A percentile compares a stretch with the other conserved stretches of the same genome.
Evolutionary conservation across 2,888 invertebrate species (phyloP).

Genomic region (Panorpa germanica): DNA sequence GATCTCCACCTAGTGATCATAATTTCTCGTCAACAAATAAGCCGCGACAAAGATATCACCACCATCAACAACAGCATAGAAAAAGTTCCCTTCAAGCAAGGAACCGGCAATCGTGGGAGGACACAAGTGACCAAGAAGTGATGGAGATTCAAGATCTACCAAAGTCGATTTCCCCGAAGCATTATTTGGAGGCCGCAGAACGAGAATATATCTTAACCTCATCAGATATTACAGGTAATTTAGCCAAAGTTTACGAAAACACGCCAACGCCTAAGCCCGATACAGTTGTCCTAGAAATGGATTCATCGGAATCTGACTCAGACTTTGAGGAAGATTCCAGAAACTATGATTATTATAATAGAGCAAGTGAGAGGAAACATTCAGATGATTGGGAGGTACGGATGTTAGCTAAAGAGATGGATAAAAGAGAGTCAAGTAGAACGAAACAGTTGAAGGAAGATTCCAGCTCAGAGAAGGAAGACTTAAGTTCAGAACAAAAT

Average conservation of each 20-base stretch:
- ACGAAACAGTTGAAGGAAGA: no score
- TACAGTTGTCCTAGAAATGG: conserved; percentile 22
- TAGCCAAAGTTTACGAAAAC: conserved; percentile 23
- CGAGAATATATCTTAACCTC: no score
- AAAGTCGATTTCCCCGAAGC: conserved; percentile 23
- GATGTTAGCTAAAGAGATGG: conserved; percentile 58
- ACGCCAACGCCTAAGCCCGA: no score
- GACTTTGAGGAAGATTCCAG: conserved; percentile 18
- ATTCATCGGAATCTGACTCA: conserved; percentile 19
- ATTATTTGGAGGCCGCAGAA: conserved; percentile 21
- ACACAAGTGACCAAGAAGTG: conserved; percentile 47
- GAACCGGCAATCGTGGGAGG: conserved; percentile 42
- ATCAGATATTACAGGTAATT: conserved; percentile 24
- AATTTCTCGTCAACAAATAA: conserved; percentile 13
- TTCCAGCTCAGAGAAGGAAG: no score
- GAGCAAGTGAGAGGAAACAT: conserved; percentile 15
- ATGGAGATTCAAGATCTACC: conserved; percentile 48
- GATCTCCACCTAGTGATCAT: conserved; percentile 30
- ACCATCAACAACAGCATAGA: conserved; percentile 13
- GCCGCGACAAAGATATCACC: conserved; percentile 3
- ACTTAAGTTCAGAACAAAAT: no score
- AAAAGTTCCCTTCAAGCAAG: conserved; percentile 3
- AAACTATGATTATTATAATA: conserved; percentile 16
- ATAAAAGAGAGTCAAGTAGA: conserved; percentile 37
- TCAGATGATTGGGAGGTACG: conserved; percentile 57